A percentile compares a stretch with the other conserved stretches of the same genome.
Evolutionary conservation across 2,113 vertebrate genomes (phyloP).

Genomic region (Baryphthengus martii): DNA sequence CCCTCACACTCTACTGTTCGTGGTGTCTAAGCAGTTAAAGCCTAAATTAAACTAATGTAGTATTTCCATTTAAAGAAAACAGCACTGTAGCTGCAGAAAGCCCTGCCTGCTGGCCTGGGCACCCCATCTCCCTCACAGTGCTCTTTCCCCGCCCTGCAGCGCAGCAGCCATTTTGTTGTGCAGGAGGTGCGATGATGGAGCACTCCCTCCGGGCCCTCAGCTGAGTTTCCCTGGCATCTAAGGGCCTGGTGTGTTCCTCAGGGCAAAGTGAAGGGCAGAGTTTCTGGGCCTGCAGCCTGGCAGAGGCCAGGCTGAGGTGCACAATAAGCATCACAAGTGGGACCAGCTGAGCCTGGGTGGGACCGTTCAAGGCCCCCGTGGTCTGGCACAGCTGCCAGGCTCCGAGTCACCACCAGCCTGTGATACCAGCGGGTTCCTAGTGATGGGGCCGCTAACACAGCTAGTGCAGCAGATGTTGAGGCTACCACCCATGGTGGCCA

Average conservation of each 20-base stretch:
- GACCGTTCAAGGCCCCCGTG: too few relatives aligned
- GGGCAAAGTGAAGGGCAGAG: fast-evolving
- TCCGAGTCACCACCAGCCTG: too few relatives aligned
- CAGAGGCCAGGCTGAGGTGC: too few relatives aligned
- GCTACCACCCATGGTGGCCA: too few relatives aligned
- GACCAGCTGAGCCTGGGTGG: too few relatives aligned
- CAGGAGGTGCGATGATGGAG: neutral
- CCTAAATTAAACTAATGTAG: neutral
- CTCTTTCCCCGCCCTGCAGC: neutral
- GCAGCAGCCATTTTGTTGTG: neutral
- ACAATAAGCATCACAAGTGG: too few relatives aligned
- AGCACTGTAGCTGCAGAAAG: neutral
- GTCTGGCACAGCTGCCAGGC: too few relatives aligned
- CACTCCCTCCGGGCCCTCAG: fast-evolving
- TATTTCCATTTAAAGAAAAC: neutral
- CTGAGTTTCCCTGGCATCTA: neutral
- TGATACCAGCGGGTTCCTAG: too few relatives aligned
- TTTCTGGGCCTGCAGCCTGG: too few relatives aligned
- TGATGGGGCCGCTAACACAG: too few relatives aligned
- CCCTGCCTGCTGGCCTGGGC: neutral
- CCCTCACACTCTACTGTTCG: neutral
- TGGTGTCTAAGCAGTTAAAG: neutral
- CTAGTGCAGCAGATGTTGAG: too few relatives aligned
- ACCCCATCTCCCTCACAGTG: fast-evolving
- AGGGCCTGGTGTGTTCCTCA: neutral